phyloP scores from a whole-genome alignment of 2,797 vertebrate species.

The Enteromius radiatus region DNA sequence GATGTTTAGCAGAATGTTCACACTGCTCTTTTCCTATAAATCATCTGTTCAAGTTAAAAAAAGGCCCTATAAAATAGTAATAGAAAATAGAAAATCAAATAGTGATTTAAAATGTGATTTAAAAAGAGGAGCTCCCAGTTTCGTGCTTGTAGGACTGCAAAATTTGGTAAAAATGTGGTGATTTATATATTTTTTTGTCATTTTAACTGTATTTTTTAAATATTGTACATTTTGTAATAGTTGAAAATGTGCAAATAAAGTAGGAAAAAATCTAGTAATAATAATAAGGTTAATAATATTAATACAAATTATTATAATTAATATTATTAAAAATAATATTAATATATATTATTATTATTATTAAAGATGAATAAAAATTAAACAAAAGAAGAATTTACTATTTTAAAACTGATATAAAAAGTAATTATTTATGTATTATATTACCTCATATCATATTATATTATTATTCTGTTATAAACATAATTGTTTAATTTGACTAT shows the following conservation, averaged over 20 bases:
- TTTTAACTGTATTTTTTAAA: background rate
- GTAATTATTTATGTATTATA: background rate
- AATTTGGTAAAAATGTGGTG: background rate
- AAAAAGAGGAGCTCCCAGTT: background rate
- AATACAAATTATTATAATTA: no score
- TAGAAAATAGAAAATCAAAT: background rate
- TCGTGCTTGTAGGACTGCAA: background rate
- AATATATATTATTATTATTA: background rate
- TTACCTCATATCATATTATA: background rate
- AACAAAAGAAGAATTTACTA: background rate
- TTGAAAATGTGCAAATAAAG: background rate
- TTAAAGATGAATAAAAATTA: background rate
- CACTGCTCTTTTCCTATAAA: background rate
- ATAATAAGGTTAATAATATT: background rate
- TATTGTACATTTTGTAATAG: background rate
- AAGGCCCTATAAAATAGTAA: background rate
- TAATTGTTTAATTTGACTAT: background rate
- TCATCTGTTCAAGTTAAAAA: background rate
- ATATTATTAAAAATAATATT: no score
- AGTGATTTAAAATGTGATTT: background rate
- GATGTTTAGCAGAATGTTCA: background rate
- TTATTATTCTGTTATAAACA: background rate
- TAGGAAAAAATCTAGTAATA: background rate
- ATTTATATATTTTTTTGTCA: background rate
- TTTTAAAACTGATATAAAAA: background rate